These are phyloP conservation scores for Conistra vaccinii DNA, from an alignment of 2,888 invertebrate species.

Conservation along the genomic window DNA sequence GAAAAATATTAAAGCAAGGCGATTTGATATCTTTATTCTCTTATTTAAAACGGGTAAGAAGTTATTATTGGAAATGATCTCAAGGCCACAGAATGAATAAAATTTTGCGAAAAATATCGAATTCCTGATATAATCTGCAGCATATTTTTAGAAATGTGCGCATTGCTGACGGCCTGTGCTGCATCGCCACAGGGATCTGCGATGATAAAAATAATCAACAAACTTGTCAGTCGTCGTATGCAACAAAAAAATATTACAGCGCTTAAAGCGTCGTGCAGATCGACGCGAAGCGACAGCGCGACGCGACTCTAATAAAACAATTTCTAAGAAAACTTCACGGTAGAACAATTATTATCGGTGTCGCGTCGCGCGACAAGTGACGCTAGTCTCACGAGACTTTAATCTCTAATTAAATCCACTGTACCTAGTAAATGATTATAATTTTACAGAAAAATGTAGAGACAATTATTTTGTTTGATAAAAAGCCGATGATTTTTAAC, in stretches of 20 bases:
- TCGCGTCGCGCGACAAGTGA: too few species aligned
- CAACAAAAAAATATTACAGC: background rate
- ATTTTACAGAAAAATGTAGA: background rate
- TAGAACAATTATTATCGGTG: too few species aligned
- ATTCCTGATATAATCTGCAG: conserved; percentile 31
- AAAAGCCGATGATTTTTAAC: background rate
- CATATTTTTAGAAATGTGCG: conserved; percentile 35
- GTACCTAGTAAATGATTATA: background rate
- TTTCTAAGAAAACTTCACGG: too few species aligned
- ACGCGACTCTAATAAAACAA: too few species aligned
- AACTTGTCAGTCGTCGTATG: background rate
- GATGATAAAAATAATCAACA: background rate
- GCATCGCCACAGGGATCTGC: conserved; percentile 4
- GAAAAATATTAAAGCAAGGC: conserved; percentile 27
- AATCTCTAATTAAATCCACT: background rate
- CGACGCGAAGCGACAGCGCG: too few species aligned
- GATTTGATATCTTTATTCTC: conserved; percentile 6
- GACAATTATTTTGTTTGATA: background rate
- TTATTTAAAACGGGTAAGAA: conserved; percentile 32
- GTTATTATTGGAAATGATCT: conserved; percentile 40
- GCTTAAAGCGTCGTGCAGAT: too few species aligned
- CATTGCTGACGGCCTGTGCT: background rate
- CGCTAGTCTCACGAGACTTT: too few species aligned
- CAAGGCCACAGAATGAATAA: conserved; percentile 16
- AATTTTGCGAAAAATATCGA: conserved; percentile 37